Evolutionary conservation across 64 coral and sea anemone species (phyloP).

Genomic region (Stylophora pistillata): DNA sequence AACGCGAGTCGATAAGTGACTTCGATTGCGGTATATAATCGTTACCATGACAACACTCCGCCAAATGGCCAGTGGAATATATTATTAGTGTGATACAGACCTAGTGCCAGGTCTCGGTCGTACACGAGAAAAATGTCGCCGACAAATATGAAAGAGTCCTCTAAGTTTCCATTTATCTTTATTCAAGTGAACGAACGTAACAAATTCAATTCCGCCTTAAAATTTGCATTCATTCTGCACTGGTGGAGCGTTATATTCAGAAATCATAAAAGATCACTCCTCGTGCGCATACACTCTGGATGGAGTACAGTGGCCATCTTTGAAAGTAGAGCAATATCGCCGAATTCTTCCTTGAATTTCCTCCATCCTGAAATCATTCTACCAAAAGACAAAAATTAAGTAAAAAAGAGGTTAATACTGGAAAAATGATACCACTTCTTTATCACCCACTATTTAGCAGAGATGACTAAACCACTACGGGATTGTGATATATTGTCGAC

Average conservation of each 20-base stretch:
- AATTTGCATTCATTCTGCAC: no score
- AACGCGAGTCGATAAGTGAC: neutral
- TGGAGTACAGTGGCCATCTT: constrained; percentile 5
- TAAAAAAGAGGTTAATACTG: neutral
- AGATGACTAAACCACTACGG: no score
- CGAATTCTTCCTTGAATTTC: constrained; percentile 15
- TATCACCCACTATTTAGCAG: no score
- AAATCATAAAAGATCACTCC: neutral
- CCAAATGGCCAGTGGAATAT: constrained; percentile 32
- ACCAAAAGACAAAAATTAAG: neutral
- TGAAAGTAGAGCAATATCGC: constrained; percentile 20
- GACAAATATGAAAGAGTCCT: no score
- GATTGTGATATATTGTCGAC: no score
- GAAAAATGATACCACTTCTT: no score
- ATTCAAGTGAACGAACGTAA: no score
- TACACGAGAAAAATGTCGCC: neutral
- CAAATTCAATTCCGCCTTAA: no score
- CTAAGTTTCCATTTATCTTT: no score
- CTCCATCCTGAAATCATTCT: constrained; percentile 24
- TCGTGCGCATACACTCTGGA: constrained; percentile 3
- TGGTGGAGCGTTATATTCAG: no score
- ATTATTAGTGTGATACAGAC: no score
- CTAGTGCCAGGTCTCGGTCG: constrained; percentile 12
- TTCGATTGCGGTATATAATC: constrained; percentile 27
- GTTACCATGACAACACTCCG: neutral